phyloP scores from a whole-genome alignment of 2,888 invertebrate species.

The Sinohyriopsis cumingii region DNA sequence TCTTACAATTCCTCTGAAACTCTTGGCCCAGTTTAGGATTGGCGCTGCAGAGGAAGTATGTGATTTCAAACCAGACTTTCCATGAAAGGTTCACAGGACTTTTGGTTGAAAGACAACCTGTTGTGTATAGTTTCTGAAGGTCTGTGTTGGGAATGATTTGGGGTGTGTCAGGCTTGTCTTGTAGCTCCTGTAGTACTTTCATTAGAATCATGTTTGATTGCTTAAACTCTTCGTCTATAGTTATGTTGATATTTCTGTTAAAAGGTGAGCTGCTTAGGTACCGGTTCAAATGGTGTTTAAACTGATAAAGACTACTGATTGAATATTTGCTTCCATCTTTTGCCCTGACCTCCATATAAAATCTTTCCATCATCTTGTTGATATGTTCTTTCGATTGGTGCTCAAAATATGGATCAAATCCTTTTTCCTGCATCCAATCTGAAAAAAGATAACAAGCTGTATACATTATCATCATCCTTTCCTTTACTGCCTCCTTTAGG shows the following conservation, averaged over 20 bases:
- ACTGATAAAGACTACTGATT: conserved; percentile 4
- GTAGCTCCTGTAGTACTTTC: too few species aligned
- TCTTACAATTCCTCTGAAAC: conserved; percentile 1
- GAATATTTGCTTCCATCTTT: conserved; percentile 8
- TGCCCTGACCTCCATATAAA: conserved; percentile 16
- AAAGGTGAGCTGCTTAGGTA: conserved; percentile 8
- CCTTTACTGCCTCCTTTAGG: too few species aligned
- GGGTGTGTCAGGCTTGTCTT: too few species aligned
- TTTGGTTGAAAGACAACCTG: conserved; percentile 18
- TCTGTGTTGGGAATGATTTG: conserved; percentile 13
- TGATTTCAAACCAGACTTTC: conserved; percentile 34
- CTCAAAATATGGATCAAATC: conserved; percentile 14
- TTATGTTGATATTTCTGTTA: too few species aligned
- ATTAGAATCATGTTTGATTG: too few species aligned
- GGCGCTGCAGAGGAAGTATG: conserved; percentile 16
- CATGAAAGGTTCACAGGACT: conserved; percentile 18
- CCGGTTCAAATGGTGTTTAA: conserved; percentile 12
- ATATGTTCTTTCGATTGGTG: conserved; percentile 12
- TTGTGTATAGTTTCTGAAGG: conserved; percentile 14
- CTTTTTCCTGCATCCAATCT: conserved; percentile 21
- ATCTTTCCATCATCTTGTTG: conserved; percentile 11
- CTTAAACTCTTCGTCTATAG: too few species aligned
- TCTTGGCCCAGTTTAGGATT: neutral
- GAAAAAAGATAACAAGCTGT: conserved; percentile 1
- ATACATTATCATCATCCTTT: neutral